Conservation (phyloP, 1,140 invertebrate genomes). For the Scaptomyza hsui region DNA sequence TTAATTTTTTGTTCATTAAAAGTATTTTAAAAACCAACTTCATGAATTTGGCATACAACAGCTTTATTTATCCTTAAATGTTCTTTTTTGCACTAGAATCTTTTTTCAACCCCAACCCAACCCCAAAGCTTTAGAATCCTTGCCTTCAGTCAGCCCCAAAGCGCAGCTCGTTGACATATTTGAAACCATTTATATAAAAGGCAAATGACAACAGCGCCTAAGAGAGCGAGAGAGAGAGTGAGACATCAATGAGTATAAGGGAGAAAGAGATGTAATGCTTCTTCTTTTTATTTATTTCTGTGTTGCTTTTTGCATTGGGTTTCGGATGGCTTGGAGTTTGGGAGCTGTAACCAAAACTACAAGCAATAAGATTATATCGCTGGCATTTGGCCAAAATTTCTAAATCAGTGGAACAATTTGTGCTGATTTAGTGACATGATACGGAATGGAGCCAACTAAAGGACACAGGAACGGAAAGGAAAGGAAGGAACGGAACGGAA, state of each 20-base stretch:
- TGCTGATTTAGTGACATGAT: conserved; percentile 81
- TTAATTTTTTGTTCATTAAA: background rate
- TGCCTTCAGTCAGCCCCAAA: background rate
- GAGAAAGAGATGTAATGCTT: background rate
- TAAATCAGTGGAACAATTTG: conserved; percentile 80
- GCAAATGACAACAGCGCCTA: conserved; percentile 29
- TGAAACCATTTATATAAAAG: conserved; percentile 45
- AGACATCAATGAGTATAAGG: conserved; percentile 23
- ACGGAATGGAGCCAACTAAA: conserved; percentile 57
- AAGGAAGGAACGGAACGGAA: too few species aligned
- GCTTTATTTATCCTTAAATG: background rate
- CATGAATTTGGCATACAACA: background rate
- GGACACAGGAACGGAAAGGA: too few species aligned
- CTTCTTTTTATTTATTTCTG: background rate
- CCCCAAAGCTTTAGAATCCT: background rate
- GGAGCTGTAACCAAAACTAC: conserved; percentile 48
- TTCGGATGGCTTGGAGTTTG: background rate
- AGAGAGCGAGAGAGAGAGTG: too few species aligned
- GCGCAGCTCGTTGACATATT: conserved; percentile 53
- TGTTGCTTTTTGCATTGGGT: background rate
- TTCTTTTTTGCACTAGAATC: background rate
- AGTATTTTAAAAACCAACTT: background rate
- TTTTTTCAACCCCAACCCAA: background rate
- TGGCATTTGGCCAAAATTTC: conserved; percentile 76
- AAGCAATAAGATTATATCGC: conserved; percentile 74